Conservation (phyloP, 2,888 invertebrate species). For the Stenolophus ochropezus region DNA sequence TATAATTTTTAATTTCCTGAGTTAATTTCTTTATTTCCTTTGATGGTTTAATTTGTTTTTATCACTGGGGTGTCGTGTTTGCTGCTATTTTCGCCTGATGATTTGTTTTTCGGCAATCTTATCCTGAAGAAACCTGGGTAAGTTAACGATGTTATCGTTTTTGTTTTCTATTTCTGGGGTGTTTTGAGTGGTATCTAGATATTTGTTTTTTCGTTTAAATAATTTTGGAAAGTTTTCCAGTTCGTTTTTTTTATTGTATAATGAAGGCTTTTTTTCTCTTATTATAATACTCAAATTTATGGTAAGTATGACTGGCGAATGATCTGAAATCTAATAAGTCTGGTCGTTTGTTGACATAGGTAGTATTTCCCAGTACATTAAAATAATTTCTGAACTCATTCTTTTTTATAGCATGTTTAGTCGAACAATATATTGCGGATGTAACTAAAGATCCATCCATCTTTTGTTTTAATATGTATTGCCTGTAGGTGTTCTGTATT, state of each 20-base stretch:
- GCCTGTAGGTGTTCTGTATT: constrained; percentile 39
- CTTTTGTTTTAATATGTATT: constrained; percentile 40
- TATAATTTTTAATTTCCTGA: background rate
- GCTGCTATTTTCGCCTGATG: constrained; percentile 61
- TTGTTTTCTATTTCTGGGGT: background rate
- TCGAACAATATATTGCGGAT: constrained; percentile 50
- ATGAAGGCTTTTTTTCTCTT: constrained; percentile 52
- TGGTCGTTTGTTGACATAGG: constrained; percentile 61
- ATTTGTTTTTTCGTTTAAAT: constrained; percentile 56
- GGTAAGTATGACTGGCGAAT: constrained; percentile 63
- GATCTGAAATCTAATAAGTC: constrained; percentile 57
- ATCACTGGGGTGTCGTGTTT: constrained; percentile 48
- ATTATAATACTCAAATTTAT: constrained; percentile 58
- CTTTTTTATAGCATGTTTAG: constrained; percentile 43
- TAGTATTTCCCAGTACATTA: constrained; percentile 47
- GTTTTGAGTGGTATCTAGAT: constrained; percentile 60
- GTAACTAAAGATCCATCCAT: constrained; percentile 34
- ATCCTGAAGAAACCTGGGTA: constrained; percentile 56
- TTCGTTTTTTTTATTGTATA: constrained; percentile 59
- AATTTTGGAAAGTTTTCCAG: constrained; percentile 44
- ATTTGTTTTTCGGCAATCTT: constrained; percentile 49
- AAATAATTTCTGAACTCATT: constrained; percentile 46
- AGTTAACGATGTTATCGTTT: constrained; percentile 16
- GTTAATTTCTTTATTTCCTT: constrained; percentile 52
- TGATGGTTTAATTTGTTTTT: constrained; percentile 53